Evolutionary conservation across 1,140 invertebrate genomes (phyloP), one percentile per base, ranked within the genome.

Genomic region (Papilio aristodemus): DNA sequence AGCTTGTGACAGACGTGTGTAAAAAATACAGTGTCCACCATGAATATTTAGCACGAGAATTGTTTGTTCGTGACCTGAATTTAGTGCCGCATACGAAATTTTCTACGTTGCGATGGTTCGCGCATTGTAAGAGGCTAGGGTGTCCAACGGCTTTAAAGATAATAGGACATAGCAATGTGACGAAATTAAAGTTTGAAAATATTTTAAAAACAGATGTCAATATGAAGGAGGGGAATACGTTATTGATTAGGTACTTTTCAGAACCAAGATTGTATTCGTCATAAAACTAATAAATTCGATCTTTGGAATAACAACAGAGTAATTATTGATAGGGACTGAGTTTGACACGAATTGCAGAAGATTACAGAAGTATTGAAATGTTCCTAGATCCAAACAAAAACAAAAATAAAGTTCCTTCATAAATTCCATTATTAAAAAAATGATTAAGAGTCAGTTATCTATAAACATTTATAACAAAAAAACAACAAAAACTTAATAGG

Each of bases 11-110:
- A 69, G 68, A 70, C 77, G 70, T 73, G 76, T 74, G 71, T 72
- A 77, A 78, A 71, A 78, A 76, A 74, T 76, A 75, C 72, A 69
- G 72, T 75, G 74, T 70, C 69, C 68, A 70, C 67, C 68, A 78
- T 79, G 79, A 85, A 84, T 83, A 85, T 83, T 83, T 84, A 83
- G 72, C 70, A 73, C 71, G 74, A 76, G 79, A 79, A 80, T 77
- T 78, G 82, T 79, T 74, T 78, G 81, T 81, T 85, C 84, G 85
- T 86, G 86, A 85, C 85, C 78, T 81, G 83, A 82, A 87, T 89
- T 79, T 80, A 75, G 70, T 78, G 71, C 71, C 73, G 79, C 79
- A 85, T 85, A 83, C 78, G 72, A 81, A 82, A 78, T 80, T 76
- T 78, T 64, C 73, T 80, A 69, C 73, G 67, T 75, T 75, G 75